Conservation (phyloP, 1,140 invertebrate species). For the Sipha flava region DNA sequence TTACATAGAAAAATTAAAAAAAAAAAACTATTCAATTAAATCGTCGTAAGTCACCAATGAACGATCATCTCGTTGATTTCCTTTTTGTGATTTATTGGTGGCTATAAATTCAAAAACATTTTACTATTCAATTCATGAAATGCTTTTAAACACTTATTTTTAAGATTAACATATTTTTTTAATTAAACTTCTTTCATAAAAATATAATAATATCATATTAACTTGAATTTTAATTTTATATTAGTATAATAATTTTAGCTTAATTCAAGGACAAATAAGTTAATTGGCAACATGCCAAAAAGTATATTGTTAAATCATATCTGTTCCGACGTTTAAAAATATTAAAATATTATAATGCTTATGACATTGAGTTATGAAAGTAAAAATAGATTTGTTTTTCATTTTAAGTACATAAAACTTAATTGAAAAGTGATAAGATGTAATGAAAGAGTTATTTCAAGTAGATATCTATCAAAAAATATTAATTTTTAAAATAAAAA, state of each 20-base stretch:
- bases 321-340: not conserved
- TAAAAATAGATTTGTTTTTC: not conserved
- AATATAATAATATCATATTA: not conserved
- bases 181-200: not conserved
- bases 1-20: not conserved
- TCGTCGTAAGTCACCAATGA: slow-evolving; percentile 6
- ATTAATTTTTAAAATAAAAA: no score
- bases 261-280: not conserved
- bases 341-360: not conserved
- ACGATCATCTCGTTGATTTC: slow-evolving; percentile 23
- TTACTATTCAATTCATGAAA: no score
- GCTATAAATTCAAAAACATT: slow-evolving; percentile 5
- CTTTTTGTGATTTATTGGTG: slow-evolving; percentile 28
- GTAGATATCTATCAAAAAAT: no score
- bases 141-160: not conserved
- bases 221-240: not conserved
- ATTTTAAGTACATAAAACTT: no score
- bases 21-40: not conserved
- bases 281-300: not conserved
- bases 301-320: not conserved
- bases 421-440: no score
- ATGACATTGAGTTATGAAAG: not conserved
- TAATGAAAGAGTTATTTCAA: no score
- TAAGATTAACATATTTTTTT: not conserved
- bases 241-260: not conserved